A percentile compares a stretch with the other conserved stretches of the same genome.
These are phyloP conservation scores for Crotalus helleri DNA, from an alignment of 2,113 vertebrate species.

Conservation along the genomic window DNA sequence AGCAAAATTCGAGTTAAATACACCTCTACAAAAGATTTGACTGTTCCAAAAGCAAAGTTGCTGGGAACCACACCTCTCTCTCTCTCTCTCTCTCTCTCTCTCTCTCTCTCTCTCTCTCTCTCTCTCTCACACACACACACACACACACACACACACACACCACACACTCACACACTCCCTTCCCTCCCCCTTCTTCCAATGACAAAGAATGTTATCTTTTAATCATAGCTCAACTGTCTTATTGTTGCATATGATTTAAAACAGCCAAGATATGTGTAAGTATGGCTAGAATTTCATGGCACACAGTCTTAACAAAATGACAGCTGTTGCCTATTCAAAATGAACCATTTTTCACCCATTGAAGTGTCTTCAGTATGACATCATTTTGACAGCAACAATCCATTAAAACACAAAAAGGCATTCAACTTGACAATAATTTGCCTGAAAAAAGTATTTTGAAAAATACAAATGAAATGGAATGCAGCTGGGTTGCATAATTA, in stretches of 20 bases:
- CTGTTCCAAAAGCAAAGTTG: conserved; percentile 33
- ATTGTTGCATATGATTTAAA: background rate
- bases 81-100: background rate
- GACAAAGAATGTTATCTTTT: conserved; percentile 31
- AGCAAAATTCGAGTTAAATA: background rate
- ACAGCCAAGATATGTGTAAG: background rate
- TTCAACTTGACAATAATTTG: background rate
- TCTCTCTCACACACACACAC: too few species aligned
- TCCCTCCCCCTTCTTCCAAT: background rate
- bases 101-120: background rate
- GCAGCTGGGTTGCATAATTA: rapidly evolving
- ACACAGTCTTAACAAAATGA: background rate
- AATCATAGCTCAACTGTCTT: background rate
- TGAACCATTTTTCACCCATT: conserved; percentile 12
- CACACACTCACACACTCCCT: background rate
- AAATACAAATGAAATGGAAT: rapidly evolving
- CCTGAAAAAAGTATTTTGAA: background rate
- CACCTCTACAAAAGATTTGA: conserved; percentile 17
- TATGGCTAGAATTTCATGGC: background rate
- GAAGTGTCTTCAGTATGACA: background rate
- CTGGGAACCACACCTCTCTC: conserved; percentile 5
- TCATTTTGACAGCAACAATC: background rate
- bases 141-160: too few species aligned
- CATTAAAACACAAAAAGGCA: background rate
- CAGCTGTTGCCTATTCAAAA: conserved; percentile 22